Percentiles rank a stretch among this genome's conserved stretches.
Conservation (phyloP, 1,140 invertebrate species). For the Drosophila prosaltans region DNA sequence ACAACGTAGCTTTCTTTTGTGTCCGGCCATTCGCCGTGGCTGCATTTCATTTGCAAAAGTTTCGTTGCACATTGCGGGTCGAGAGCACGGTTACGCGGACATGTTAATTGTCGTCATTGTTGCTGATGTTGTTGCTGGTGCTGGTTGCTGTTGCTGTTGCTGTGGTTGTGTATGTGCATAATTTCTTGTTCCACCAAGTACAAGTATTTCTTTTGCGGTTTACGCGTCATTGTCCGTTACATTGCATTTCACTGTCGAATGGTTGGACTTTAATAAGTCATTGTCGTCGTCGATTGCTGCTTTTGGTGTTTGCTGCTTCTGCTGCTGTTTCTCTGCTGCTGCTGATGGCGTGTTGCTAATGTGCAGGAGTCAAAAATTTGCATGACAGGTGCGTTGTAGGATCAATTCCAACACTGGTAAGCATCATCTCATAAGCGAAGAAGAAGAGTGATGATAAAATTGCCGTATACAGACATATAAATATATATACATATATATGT, state of each 20-base stretch:
- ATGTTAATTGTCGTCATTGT: constrained; percentile 35
- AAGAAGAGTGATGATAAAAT: constrained; percentile 54
- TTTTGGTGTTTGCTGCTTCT: not conserved
- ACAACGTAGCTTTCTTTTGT: constrained; percentile 68
- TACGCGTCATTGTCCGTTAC: constrained; percentile 18
- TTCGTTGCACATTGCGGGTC: constrained; percentile 70
- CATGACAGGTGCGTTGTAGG: constrained; percentile 26
- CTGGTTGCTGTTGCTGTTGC: constrained; percentile 15
- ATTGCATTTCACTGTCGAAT: constrained; percentile 13
- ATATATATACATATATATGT: constrained; percentile 22
- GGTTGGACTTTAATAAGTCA: constrained; percentile 14
- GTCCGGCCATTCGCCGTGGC: constrained; percentile 42
- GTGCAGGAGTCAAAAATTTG: not conserved
- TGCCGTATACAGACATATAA: constrained; percentile 50
- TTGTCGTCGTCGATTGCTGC: constrained; percentile 5
- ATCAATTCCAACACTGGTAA: constrained; percentile 59
- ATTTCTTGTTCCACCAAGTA: constrained; percentile 6
- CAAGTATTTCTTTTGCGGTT: constrained; percentile 13
- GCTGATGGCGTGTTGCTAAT: too few species aligned
- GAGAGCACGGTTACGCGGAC: constrained; percentile 20
- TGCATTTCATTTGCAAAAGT: constrained; percentile 76
- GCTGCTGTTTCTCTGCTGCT: not conserved
- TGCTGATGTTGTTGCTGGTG: constrained; percentile 26
- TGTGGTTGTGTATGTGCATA: constrained; percentile 40
- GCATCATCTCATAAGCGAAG: constrained; percentile 42